phyloP scores from a whole-genome alignment of 2,797 vertebrate genomes.

The Sarcophilus harrisii region DNA sequence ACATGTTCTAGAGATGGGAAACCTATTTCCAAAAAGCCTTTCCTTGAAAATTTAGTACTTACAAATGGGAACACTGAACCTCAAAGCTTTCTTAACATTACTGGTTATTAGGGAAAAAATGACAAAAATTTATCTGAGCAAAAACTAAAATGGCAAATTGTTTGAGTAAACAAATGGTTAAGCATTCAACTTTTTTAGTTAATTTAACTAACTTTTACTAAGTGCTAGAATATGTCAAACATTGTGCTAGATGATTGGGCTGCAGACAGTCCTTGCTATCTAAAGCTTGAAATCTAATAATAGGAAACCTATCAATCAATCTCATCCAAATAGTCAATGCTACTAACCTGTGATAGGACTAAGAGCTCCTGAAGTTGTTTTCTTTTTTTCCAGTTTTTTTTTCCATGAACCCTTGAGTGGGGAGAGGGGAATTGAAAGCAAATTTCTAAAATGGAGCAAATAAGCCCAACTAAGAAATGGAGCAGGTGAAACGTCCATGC shows the following conservation, averaged over 20 bases:
- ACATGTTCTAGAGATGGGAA: background rate
- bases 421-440: background rate
- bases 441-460: background rate
- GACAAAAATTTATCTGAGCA: background rate
- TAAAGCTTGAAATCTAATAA: background rate
- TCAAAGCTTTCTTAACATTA: background rate
- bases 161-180: background rate
- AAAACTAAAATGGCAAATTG: background rate
- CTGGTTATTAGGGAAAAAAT: background rate
- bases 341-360: background rate
- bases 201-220: background rate
- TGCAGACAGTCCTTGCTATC: background rate
- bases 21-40: background rate
- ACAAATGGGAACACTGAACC: background rate
- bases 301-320: background rate
- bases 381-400: background rate
- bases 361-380: background rate
- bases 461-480: background rate
- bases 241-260: background rate
- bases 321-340: constrained; percentile 21
- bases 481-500: background rate
- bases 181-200: background rate
- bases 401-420: background rate
- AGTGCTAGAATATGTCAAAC: background rate
- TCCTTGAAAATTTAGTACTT: background rate